Evolutionary conservation across 2,888 invertebrate genomes (phyloP).

Genomic region (Aethes cnicana): DNA sequence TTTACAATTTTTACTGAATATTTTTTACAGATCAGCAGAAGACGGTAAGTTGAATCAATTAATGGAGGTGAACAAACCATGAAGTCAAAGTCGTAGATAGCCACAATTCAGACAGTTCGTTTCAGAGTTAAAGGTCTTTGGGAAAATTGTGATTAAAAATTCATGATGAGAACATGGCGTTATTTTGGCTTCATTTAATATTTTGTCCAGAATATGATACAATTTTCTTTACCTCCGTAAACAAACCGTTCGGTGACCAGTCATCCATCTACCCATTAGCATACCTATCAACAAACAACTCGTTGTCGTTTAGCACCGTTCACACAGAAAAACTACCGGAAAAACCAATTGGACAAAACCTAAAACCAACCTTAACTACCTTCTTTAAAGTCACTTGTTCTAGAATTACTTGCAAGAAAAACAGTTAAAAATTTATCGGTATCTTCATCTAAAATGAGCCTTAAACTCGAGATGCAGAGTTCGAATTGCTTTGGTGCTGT

Average conservation of each 20-base stretch:
- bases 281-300: slow-evolving; percentile 76
- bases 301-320: slow-evolving; percentile 67
- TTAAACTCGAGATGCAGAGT: slow-evolving; percentile 32
- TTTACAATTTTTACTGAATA: too few relatives aligned
- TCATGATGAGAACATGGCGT: too few relatives aligned
- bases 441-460: slow-evolving; percentile 34
- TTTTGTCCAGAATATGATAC: not conserved
- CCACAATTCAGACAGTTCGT: too few relatives aligned
- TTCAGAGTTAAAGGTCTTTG: too few relatives aligned
- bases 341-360: slow-evolving; percentile 45
- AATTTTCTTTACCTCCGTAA: slow-evolving; percentile 48
- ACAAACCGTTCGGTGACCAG: slow-evolving; percentile 71
- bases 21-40: too few relatives aligned
- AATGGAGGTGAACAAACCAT: not conserved
- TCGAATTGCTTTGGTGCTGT: slow-evolving; percentile 33
- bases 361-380: slow-evolving; percentile 42
- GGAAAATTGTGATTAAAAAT: too few relatives aligned
- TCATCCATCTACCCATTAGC: slow-evolving; percentile 78
- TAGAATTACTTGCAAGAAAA: slow-evolving; percentile 45
- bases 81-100: too few relatives aligned
- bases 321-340: slow-evolving; percentile 70
- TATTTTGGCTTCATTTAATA: too few relatives aligned
- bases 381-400: slow-evolving; percentile 35
- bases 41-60: too few relatives aligned
- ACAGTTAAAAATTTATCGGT: slow-evolving; percentile 44